Conservation (phyloP, 2,113 vertebrate species). For the Myiozetetes cayanensis region DNA sequence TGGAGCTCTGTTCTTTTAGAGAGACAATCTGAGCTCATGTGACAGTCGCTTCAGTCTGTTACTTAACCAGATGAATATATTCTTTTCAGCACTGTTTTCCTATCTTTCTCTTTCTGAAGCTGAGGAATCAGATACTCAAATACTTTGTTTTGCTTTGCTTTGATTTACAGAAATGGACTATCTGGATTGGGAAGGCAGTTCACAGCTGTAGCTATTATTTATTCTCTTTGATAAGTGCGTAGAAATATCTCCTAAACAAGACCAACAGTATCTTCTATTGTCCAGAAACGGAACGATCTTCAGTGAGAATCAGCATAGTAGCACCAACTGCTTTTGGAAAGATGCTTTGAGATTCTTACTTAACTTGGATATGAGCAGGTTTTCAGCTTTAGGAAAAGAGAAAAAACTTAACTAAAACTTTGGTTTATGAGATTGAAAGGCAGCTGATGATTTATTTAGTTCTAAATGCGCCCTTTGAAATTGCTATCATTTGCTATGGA, state of each 20-base stretch:
- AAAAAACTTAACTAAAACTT: background rate
- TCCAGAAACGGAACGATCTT: background rate
- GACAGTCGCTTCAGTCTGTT: background rate
- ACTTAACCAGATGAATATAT: background rate
- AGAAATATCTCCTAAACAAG: background rate
- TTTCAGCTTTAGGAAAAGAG: background rate
- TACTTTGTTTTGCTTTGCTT: background rate
- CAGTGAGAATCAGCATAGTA: background rate
- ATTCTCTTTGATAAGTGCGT: background rate
- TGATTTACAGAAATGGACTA: background rate
- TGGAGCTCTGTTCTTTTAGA: background rate
- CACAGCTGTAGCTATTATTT: background rate
- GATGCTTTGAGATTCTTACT: background rate
- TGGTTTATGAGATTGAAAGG: background rate
- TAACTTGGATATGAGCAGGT: background rate
- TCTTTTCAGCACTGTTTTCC: constrained; percentile 7
- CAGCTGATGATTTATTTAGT: background rate
- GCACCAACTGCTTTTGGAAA: background rate
- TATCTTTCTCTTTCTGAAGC: background rate
- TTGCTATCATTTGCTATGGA: background rate
- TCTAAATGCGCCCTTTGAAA: background rate
- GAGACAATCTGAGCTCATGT: background rate
- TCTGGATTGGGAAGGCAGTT: background rate
- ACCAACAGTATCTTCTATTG: background rate
- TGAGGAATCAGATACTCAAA: background rate